Conservation (phyloP, 1,140 invertebrate genomes). For the Solenopsis fugax region DNA sequence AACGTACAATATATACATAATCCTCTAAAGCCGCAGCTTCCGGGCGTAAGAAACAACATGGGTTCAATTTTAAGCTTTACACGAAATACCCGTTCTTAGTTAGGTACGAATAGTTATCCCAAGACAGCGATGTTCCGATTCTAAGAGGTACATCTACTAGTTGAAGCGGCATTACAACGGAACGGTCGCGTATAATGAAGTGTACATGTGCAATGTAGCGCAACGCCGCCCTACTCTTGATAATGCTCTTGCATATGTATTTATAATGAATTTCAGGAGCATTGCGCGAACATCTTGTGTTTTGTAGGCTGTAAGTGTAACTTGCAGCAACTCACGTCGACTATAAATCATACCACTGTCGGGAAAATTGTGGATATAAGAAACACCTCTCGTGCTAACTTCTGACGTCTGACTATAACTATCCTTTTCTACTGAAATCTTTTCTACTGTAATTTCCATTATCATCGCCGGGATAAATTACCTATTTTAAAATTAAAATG, state of each 20-base stretch:
- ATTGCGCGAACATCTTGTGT: constrained; percentile 31
- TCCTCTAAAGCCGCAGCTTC: background rate
- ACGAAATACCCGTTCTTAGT: constrained; percentile 13
- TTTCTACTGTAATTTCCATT: background rate
- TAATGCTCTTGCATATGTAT: constrained; percentile 57
- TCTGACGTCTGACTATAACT: background rate
- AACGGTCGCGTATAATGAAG: constrained; percentile 49
- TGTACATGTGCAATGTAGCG: constrained; percentile 45
- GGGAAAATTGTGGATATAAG: constrained; percentile 28
- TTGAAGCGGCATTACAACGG: constrained; percentile 44
- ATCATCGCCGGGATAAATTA: background rate
- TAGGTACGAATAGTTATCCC: constrained; percentile 50
- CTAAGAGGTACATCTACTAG: background rate
- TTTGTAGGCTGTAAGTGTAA: constrained; percentile 29
- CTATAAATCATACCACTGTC: constrained; percentile 34
- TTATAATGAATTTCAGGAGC: constrained; percentile 38
- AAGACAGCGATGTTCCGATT: constrained; percentile 24
- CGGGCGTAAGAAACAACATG: background rate
- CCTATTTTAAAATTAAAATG: constrained; percentile 2
- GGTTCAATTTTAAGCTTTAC: constrained; percentile 32
- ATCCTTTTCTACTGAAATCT: constrained; percentile 40
- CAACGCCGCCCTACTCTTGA: constrained; percentile 18
- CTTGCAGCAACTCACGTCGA: constrained; percentile 1
- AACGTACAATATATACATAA: background rate
- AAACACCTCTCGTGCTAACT: constrained; percentile 22